Evolutionary conservation across 1,140 invertebrate species (phyloP).

Genomic region (Bradynema listronoti): DNA sequence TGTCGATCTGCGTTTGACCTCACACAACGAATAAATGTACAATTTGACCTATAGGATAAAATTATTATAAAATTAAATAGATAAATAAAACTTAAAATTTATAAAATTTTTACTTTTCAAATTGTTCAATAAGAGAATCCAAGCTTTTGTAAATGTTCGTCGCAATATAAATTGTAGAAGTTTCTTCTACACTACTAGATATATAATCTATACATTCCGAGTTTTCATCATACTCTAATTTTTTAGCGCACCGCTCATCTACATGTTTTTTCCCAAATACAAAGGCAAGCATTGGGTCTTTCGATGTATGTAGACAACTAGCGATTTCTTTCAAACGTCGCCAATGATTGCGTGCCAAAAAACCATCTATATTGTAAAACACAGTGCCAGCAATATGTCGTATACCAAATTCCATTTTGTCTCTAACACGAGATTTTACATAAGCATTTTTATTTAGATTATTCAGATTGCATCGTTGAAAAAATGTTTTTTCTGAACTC

Average conservation of each 20-base stretch:
- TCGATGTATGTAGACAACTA: no score
- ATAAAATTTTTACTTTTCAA: slow-evolving; percentile 14
- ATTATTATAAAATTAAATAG: background rate
- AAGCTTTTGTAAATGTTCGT: no score
- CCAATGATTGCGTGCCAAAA: slow-evolving; percentile 21
- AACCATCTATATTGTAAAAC: slow-evolving; percentile 23
- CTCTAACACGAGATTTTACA: slow-evolving; percentile 23
- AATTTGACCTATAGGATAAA: slow-evolving; percentile 15
- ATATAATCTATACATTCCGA: no score
- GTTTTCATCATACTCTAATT: no score
- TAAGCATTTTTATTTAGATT: slow-evolving; percentile 31
- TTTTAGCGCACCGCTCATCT: no score
- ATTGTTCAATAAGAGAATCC: background rate
- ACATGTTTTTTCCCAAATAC: slow-evolving; percentile 32
- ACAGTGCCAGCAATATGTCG: slow-evolving; percentile 24
- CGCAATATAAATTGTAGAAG: no score
- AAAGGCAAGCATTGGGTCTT: slow-evolving; percentile 25
- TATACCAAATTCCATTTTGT: slow-evolving; percentile 30
- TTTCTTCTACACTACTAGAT: no score
- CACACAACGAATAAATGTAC: slow-evolving; percentile 24
- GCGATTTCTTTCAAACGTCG: no score
- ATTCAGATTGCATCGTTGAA: slow-evolving; percentile 38
- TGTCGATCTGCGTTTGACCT: slow-evolving; percentile 12
- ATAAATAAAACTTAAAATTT: no score
- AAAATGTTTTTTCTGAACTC: slow-evolving; percentile 31